Base-by-base conservation (phyloP, 2,888 invertebrate species). In the Hylaea fasciaria region DNA sequence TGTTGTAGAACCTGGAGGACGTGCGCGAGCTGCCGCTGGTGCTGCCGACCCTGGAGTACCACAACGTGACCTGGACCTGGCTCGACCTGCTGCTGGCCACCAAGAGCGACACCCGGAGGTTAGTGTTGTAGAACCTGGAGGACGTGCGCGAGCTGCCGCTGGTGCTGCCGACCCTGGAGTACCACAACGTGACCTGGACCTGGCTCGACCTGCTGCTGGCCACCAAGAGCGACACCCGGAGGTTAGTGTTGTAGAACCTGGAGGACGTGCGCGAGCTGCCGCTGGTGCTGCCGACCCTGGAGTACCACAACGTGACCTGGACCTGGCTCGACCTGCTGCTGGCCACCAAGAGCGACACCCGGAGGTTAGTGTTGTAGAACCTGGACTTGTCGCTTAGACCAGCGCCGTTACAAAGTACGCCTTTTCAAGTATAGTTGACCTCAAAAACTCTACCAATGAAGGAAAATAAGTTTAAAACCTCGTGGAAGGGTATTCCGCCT, bases 61-160 rank as follows among this genome's bases (percentile, higher is more conserved):
- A 99, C 86, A 99, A 99, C 86, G 97, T 98, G 55, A 99, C 99
- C 2, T 99, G 99, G 99, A 99, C 99, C 0, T 99, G 99, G 99
- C 94, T 99, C 22, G 99, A 99, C 90, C 93, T 99, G 72, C 92
- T 99, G 65, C 93, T 99, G 79, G 98, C 98, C 0, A 97, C 99
- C 93, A 98, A 99, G 89, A 97, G 96, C 72, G 98, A 98, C 72
- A 98, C 97, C 55, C 95, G 98, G 73, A 94, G 97, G 74, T 98
- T 10, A 32, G 32, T 2, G 1, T 10, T 32, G 32, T 22, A 22
- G 2, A 5, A 22, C 22, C 32, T 7, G 49, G 97, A 97, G 81
- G 99, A 99, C 82, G 96, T 99, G 11, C 94, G 98, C 47, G 98
- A 99, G 81, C 96, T 99, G 77, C 97, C 97, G 44, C 93, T 99